Conservation (phyloP, 2,797 vertebrate genomes). For the Pangasius sanitwongsei region DNA sequence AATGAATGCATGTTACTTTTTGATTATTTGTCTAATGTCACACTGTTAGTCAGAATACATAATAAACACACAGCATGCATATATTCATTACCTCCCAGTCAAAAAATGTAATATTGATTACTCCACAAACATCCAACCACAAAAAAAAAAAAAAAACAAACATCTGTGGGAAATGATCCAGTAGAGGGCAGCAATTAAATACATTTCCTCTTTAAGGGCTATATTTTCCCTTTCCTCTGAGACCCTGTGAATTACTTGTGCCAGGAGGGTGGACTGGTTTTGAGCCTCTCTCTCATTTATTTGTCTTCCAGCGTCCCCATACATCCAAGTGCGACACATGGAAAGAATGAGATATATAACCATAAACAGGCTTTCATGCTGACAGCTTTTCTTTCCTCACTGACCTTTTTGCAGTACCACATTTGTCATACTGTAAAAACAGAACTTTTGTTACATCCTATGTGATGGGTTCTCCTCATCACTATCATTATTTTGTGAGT, state of each 20-base stretch:
- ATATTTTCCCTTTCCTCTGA: neutral
- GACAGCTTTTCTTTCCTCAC: constrained; percentile 8
- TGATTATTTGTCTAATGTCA: neutral
- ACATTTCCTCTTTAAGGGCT: neutral
- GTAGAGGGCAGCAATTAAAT: constrained; percentile 68
- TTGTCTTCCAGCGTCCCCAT: constrained; percentile 35
- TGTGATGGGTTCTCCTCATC: neutral
- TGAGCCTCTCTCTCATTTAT: constrained; percentile 57
- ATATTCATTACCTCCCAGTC: neutral
- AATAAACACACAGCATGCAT: neutral
- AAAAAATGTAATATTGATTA: neutral
- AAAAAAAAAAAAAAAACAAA: neutral
- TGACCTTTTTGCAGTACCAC: constrained; percentile 45
- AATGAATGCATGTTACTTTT: neutral
- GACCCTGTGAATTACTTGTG: constrained; percentile 10
- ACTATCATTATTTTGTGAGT: neutral
- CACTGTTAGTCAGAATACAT: neutral
- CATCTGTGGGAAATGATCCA: constrained; percentile 36
- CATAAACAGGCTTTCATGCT: constrained; percentile 12
- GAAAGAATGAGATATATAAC: neutral
- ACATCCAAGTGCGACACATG: constrained; percentile 5
- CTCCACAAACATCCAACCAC: neutral
- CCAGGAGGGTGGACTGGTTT: constrained; percentile 20
- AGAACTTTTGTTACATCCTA: neutral
- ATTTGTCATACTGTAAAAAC: neutral